A percentile compares a stretch with the other conserved stretches of the same genome.
Evolutionary conservation across 1,140 invertebrate species (phyloP).

Genomic region (Halesus radiatus): DNA sequence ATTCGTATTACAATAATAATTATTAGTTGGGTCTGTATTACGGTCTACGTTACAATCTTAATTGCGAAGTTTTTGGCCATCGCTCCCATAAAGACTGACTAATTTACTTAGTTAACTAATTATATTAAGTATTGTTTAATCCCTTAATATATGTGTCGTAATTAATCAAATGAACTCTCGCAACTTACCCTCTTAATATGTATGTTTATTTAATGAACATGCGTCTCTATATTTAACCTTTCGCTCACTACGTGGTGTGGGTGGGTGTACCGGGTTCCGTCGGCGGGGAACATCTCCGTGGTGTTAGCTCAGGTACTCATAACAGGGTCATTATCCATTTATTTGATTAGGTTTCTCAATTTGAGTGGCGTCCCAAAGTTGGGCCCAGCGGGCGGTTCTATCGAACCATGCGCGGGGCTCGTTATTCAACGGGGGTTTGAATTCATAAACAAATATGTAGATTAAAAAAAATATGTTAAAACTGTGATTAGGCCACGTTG

Average conservation of each 20-base stretch:
- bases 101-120: not conserved
- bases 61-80: not conserved
- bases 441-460: not conserved
- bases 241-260: not conserved
- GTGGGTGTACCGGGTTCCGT: too few relatives aligned
- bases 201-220: constrained; percentile 24
- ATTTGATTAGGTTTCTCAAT: constrained; percentile 57
- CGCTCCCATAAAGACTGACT: not conserved
- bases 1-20: too few relatives aligned
- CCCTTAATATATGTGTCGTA: constrained; percentile 6
- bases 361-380: constrained; percentile 52
- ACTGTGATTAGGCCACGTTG: too few relatives aligned
- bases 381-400: constrained; percentile 27
- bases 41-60: too few relatives aligned
- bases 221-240: constrained; percentile 21
- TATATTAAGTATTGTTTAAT: constrained; percentile 3
- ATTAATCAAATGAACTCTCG: constrained; percentile 19
- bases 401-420: not conserved
- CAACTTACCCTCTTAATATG: constrained; percentile 10
- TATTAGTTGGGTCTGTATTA: too few relatives aligned
- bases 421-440: not conserved
- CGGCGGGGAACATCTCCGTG: not conserved
- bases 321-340: constrained; percentile 57
- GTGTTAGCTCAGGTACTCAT: constrained; percentile 34
- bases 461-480: too few relatives aligned